Base-by-base conservation (phyloP, 2,113 vertebrate species). In the zebrafish (Danio rerio) region DNA sequence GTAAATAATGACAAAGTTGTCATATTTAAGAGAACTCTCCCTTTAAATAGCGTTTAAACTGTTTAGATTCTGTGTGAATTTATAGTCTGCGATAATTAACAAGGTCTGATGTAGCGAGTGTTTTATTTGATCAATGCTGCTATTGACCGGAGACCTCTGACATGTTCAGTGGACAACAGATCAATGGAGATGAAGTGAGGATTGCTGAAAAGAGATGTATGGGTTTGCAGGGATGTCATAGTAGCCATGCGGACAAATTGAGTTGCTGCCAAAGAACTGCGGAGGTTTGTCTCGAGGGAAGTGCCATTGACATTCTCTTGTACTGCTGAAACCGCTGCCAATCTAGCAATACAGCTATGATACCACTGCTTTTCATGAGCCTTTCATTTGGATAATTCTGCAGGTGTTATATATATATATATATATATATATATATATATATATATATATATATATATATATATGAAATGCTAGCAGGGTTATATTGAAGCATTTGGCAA, bases 81-180 rank as follows among this genome's bases (percentile, higher is more conserved):
- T 53, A 58, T 63, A 31, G 40, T 11, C 52, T 21, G 8, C 16
- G 31, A 52, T 72, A 56, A 65, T 65, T 20, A 58, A 81, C 85
- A 76, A 79, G 70, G 83, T 76, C 84, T 85, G 83, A 87, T 88
- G 88, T 88, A 90, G 88, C 83, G 88, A 47, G 40, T 58, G 70
- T 83, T 86, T 88, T 86, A 90, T 91, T 85, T 87, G 87, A 90
- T 91, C 89, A 90, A 88, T 68, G 62, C 66, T 0, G 79, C 78
- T 59, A 84, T 88, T 85, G 86, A 88, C 83, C 66, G 69, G 83
- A 87, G 9, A 84, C 84, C 85, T 85, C 83, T 78, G 73, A 84
- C 49, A 84, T 83, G 85, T 83, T 80, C 53, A 68, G 58, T 45
- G 49, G 85, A 81, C 73, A 85, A 74, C 80, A 10, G 86, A 90